phyloP scores from a whole-genome alignment of 1,140 invertebrate species.

The Triops cancriformis region DNA sequence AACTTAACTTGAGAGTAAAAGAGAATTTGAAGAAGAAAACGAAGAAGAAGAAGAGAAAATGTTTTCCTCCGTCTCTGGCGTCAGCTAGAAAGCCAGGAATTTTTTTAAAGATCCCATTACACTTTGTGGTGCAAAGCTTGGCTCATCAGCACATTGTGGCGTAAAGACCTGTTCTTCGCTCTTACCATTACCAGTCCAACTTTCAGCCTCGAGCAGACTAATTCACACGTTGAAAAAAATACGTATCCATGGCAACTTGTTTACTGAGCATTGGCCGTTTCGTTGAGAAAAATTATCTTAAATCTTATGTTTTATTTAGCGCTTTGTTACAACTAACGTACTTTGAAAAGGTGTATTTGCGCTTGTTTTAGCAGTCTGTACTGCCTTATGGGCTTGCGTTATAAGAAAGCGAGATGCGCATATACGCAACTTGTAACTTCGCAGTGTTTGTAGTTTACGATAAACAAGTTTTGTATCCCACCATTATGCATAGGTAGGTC shows the following conservation, averaged over 20 bases:
- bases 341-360: background rate
- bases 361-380: background rate
- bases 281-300: background rate
- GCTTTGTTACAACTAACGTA: background rate
- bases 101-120: too few species aligned
- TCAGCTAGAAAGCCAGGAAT: too few species aligned
- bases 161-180: too few species aligned
- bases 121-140: too few species aligned
- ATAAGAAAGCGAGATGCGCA: background rate
- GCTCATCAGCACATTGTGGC: too few species aligned
- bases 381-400: background rate
- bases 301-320: background rate
- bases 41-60: too few species aligned
- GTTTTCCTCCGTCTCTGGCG: too few species aligned
- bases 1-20: background rate
- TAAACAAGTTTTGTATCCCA: constrained; percentile 11
- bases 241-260: background rate
- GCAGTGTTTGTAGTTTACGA: background rate
- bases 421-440: background rate
- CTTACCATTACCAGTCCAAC: too few species aligned
- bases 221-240: background rate
- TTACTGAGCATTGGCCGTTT: background rate
- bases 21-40: background rate
- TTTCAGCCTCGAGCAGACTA: too few species aligned
- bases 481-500: constrained; percentile 6